phyloP scores from a whole-genome alignment of 2,888 invertebrate species.

The Plagodis dolabraria region DNA sequence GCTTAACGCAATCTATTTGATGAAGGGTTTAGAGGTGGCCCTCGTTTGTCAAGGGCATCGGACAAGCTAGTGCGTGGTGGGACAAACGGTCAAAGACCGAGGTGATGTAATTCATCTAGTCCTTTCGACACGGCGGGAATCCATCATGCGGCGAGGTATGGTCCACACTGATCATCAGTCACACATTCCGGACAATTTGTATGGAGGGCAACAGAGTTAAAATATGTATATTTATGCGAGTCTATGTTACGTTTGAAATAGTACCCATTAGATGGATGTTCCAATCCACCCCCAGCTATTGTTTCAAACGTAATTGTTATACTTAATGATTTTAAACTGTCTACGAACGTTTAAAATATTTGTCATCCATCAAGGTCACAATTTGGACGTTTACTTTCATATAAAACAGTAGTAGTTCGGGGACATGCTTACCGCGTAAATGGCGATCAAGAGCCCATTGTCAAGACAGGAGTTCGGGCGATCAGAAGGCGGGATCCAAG shows the following conservation, averaged over 20 bases:
- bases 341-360: no score
- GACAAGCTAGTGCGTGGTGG: constrained; percentile 40
- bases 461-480: constrained; percentile 69
- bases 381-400: no score
- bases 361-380: no score
- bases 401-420: constrained; percentile 48
- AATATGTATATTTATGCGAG: neutral
- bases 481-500: constrained; percentile 48
- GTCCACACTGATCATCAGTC: constrained; percentile 32
- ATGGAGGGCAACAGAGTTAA: neutral
- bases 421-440: constrained; percentile 56
- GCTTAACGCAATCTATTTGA: constrained; percentile 23
- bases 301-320: no score
- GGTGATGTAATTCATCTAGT: constrained; percentile 68
- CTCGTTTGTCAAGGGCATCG: constrained; percentile 41
- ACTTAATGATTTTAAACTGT: no score
- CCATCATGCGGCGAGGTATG: constrained; percentile 29
- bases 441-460: constrained; percentile 61
- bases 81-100: constrained; percentile 72
- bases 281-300: no score
- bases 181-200: constrained; percentile 34
- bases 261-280: no score
- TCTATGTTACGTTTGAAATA: no score
- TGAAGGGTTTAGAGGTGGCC: constrained; percentile 34
- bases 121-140: constrained; percentile 57